Evolutionary conservation across 1,140 invertebrate species (phyloP).

Genomic region (Rhynchophorus ferrugineus): DNA sequence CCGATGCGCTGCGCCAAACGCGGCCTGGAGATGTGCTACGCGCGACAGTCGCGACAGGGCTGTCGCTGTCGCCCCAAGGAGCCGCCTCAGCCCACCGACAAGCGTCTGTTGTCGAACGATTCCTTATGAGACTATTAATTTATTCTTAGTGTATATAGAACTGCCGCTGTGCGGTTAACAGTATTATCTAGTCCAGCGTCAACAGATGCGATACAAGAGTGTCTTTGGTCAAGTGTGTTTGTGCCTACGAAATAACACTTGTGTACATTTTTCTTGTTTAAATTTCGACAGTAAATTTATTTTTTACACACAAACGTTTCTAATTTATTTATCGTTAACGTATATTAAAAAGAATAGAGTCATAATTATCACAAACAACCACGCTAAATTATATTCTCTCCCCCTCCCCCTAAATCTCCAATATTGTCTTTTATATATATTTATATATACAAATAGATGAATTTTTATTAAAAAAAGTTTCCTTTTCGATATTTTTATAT

Average conservation of each 20-base stretch:
- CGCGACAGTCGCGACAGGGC: slow-evolving; percentile 57
- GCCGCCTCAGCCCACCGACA: slow-evolving; percentile 49
- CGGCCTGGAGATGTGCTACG: slow-evolving; percentile 73
- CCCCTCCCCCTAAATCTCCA: no score
- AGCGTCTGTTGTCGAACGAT: slow-evolving; percentile 45
- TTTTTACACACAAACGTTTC: slow-evolving; percentile 3
- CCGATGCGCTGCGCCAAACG: slow-evolving; percentile 74
- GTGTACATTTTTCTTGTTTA: slow-evolving; percentile 21
- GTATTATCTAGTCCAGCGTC: slow-evolving; percentile 42
- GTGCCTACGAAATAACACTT: slow-evolving; percentile 13
- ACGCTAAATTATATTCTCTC: no score
- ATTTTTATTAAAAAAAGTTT: no score
- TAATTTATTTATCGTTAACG: slow-evolving; percentile 23
- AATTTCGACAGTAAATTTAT: not conserved
- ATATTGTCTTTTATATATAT: no score
- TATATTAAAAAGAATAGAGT: slow-evolving; percentile 1
- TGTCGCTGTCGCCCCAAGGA: slow-evolving; percentile 51
- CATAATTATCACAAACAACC: not conserved
- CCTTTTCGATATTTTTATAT: no score
- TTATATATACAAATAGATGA: no score
- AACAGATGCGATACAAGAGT: slow-evolving; percentile 15
- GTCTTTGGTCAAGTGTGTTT: slow-evolving; percentile 21
- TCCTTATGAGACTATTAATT: slow-evolving; percentile 45
- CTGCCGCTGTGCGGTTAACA: slow-evolving; percentile 34
- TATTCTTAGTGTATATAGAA: slow-evolving; percentile 22